Conservation (phyloP, 2,113 vertebrate species). For the Cariama cristata region DNA sequence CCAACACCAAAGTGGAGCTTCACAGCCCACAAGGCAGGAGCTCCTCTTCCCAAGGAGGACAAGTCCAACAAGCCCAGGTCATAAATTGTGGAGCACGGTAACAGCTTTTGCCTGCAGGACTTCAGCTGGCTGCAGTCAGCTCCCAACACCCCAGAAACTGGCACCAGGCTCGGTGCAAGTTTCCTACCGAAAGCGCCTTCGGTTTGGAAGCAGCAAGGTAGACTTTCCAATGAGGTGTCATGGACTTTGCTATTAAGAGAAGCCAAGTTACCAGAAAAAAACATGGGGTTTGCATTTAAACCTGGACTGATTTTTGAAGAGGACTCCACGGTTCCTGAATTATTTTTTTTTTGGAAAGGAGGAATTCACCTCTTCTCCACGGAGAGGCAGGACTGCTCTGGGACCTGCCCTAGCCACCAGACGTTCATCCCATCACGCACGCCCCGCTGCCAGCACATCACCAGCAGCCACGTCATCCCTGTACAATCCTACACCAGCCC, state of each 20-base stretch:
- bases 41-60: not conserved
- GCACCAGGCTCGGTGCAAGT: not conserved
- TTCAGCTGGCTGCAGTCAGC: not conserved
- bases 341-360: not conserved
- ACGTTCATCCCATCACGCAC: not conserved
- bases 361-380: constrained; percentile 10
- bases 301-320: not conserved
- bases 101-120: not conserved
- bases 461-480: not conserved
- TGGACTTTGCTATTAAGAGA: not conserved
- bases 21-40: not conserved
- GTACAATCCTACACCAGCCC: not conserved
- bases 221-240: not conserved
- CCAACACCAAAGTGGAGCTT: not conserved
- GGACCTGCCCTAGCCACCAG: not conserved
- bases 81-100: not conserved
- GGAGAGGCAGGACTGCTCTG: constrained; percentile 15
- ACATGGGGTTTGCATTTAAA: not conserved
- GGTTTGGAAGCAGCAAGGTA: not conserved
- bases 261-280: not conserved
- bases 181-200: not conserved
- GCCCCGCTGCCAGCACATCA: not conserved
- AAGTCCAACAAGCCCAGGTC: not conserved
- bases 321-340: not conserved
- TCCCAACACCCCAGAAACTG: not conserved